These are phyloP conservation scores for Laticauda laticaudata DNA, from an alignment of 2,113 vertebrate genomes.

Conservation along the genomic window DNA sequence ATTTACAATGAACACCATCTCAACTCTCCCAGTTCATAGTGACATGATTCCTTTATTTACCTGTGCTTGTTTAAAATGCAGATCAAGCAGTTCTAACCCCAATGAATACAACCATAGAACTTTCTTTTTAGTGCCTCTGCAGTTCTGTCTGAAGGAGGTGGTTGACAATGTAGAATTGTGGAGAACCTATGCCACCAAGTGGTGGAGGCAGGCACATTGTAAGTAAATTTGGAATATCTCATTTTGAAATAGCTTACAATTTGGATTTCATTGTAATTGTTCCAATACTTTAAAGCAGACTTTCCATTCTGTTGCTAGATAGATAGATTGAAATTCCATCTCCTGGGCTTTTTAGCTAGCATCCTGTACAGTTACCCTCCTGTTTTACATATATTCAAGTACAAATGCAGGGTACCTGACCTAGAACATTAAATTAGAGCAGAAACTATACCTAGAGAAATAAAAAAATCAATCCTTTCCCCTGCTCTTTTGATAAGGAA, in stretches of 20 bases:
- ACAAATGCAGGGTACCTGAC: background rate
- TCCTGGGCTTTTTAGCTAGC: background rate
- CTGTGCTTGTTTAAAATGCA: slow-evolving; percentile 64
- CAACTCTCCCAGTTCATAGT: slow-evolving; percentile 55
- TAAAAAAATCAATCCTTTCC: background rate
- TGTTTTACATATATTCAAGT: background rate
- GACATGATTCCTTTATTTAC: slow-evolving; percentile 54
- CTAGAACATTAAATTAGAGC: background rate
- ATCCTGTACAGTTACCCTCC: background rate
- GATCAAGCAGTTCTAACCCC: slow-evolving; percentile 68
- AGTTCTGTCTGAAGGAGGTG: slow-evolving; percentile 22
- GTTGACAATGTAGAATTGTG: slow-evolving; percentile 21
- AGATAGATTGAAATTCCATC: background rate
- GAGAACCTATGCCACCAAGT: background rate
- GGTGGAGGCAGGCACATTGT: background rate
- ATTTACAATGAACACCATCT: slow-evolving; percentile 74
- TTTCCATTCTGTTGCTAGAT: background rate
- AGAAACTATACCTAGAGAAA: background rate
- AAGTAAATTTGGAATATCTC: background rate
- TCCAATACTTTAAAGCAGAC: background rate
- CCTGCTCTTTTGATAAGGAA: background rate
- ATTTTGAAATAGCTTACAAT: background rate
- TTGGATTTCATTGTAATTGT: background rate
- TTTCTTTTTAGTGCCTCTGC: slow-evolving; percentile 53
- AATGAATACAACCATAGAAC: slow-evolving; percentile 34